Evolutionary conservation across 2,797 vertebrate genomes (phyloP), one percentile per base, ranked within the genome.

Genomic region (Melanotaenia parkinsoni): DNA sequence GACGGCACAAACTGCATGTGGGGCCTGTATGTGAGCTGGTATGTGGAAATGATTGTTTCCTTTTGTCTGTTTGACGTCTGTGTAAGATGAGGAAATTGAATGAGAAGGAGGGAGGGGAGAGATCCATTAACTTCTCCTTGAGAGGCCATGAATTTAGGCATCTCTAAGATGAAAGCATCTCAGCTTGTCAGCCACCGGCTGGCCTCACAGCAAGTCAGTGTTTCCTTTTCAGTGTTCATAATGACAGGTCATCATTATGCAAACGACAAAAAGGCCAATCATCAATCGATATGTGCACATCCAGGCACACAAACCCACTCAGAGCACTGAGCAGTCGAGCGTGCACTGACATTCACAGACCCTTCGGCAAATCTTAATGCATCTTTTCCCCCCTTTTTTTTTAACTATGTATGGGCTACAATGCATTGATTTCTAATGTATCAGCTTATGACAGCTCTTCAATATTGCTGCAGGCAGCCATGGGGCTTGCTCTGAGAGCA

Each of bases 401-500:
- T 89, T 84, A 88, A 91, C 85, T 82, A 90, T 84, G 87, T 86
- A 89, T 74, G 77, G 76, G 67, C 74, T 85, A 85, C 82, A 86
- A 80, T 76, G 59, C 90, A 87, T 89, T 86, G 89, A 88, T 89
- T 89, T 88, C 81, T 87, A 89, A 92, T 93, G 87, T 84, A 89
- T 91, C 85, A 90, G 82, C 70, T 80, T 89, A 88, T 93, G 91
- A 91, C 92, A 91, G 90, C 74, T 92, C 85, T 87, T 90, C 91
- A 75, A 90, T 91, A 85, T 68, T 47, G 85, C 87, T 88, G 72
- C 63, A 88, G 86, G 87, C 86, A 64, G 80, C 85, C 32, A 37
- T 53, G 67, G 70, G 76, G 82, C 68, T 79, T 37, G 59, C 73
- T 80, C 70, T 1, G 32, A 71, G 76, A 79, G 82, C 63, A 54